A percentile compares a stretch with the other conserved stretches of the same genome.
These are phyloP conservation scores for Cephus sareptanus DNA, from an alignment of 2,888 invertebrate genomes.

Conservation along the genomic window DNA sequence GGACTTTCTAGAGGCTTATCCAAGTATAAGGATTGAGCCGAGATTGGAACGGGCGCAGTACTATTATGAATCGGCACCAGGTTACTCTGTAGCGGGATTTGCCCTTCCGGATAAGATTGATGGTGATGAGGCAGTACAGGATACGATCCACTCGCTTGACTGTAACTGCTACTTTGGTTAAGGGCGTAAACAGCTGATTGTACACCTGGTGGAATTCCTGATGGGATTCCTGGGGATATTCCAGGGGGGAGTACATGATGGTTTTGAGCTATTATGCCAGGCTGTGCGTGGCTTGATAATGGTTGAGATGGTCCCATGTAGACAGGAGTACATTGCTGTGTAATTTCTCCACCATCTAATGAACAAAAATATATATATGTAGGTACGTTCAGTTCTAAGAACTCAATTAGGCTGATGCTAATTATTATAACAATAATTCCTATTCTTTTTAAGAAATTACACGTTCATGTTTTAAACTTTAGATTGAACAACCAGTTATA, in stretches of 20 bases:
- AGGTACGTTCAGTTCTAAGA: neutral
- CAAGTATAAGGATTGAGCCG: conserved; percentile 35
- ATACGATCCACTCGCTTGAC: conserved; percentile 38
- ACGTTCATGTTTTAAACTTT: neutral
- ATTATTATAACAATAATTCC: neutral
- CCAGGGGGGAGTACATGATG: conserved; percentile 42
- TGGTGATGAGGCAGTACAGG: conserved; percentile 38
- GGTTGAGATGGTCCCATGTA: conserved; percentile 42
- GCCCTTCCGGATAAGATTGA: conserved; percentile 37
- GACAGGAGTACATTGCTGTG: conserved; percentile 49
- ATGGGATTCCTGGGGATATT: conserved; percentile 36
- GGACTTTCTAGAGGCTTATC: conserved; percentile 35
- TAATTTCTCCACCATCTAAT: conserved; percentile 40
- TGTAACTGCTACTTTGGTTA: conserved; percentile 40
- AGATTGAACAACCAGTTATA: neutral
- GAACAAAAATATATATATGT: conserved; percentile 5
- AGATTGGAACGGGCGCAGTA: conserved; percentile 39
- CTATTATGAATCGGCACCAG: conserved; percentile 48
- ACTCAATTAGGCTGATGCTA: neutral
- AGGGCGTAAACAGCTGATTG: conserved; percentile 42
- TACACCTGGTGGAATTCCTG: conserved; percentile 37
- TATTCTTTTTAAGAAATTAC: neutral
- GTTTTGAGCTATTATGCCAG: conserved; percentile 31
- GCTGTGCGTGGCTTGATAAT: conserved; percentile 30
- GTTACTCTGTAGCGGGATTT: conserved; percentile 38